Evolutionary conservation across 1,140 invertebrate species (phyloP).

Genomic region (Aphaenogaster ashmeadi): DNA sequence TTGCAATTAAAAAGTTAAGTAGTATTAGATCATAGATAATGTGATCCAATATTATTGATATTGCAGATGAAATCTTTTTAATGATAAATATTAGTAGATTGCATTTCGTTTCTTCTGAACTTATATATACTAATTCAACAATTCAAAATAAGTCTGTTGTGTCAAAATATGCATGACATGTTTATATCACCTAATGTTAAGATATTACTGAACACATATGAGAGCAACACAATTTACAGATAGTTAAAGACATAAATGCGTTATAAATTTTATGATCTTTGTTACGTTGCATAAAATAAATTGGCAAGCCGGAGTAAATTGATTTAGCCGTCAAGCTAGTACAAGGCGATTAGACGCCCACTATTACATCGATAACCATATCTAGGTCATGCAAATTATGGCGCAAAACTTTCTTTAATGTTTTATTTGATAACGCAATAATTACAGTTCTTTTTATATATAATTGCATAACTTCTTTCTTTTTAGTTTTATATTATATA

Average conservation of each 20-base stretch:
- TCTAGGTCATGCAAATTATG: slow-evolving; percentile 40
- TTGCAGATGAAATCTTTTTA: neutral
- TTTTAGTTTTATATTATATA: neutral
- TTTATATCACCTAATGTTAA: slow-evolving; percentile 8
- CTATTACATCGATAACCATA: slow-evolving; percentile 41
- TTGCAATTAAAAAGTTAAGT: neutral
- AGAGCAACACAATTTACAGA: neutral
- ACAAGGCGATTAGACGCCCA: slow-evolving; percentile 16
- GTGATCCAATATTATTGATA: neutral
- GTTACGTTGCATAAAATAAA: slow-evolving; percentile 21
- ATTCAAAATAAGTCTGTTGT: neutral
- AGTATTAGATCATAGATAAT: neutral
- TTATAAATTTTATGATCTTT: neutral
- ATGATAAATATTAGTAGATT: slow-evolving; percentile 4
- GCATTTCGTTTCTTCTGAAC: neutral
- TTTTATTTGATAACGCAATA: neutral
- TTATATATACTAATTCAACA: neutral
- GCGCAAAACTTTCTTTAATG: slow-evolving; percentile 25
- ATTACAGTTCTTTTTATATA: slow-evolving; percentile 3
- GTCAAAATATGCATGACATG: neutral
- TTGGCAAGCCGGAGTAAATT: slow-evolving; percentile 31
- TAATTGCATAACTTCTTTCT: slow-evolving; percentile 27
- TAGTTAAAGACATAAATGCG: neutral
- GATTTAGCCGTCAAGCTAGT: slow-evolving; percentile 19
- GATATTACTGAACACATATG: neutral